A percentile compares a stretch with the other conserved stretches of the same genome.
Evolutionary conservation across 64 coral and sea anemone species (phyloP).

Genomic region (Pocillopora verrucosa): DNA sequence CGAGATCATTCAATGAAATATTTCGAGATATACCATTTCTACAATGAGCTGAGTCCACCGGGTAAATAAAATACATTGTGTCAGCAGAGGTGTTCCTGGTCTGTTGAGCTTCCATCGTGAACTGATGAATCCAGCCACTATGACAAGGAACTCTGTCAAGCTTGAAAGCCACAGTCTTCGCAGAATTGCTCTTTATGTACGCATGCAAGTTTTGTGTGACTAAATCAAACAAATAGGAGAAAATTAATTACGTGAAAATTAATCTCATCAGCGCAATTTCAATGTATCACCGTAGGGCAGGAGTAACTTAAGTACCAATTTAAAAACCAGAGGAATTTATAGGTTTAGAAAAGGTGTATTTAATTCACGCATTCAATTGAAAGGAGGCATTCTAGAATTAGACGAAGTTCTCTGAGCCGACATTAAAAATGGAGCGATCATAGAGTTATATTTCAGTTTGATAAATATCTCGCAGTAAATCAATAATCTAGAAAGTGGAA

Average conservation of each 20-base stretch:
- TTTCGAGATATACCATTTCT: slow-evolving; percentile 8
- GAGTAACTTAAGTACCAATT: no score
- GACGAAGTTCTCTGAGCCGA: no score
- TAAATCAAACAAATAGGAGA: background rate
- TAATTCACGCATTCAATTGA: no score
- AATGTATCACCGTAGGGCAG: no score
- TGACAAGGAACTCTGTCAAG: slow-evolving; percentile 40
- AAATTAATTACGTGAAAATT: background rate
- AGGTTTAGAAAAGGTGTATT: no score
- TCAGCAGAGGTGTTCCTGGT: slow-evolving; percentile 13
- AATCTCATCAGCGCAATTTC: no score
- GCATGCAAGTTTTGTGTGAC: slow-evolving; percentile 4
- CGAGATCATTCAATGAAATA: background rate
- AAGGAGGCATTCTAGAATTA: no score
- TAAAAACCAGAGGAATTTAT: no score
- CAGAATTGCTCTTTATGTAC: slow-evolving; percentile 29
- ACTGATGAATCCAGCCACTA: slow-evolving; percentile 55
- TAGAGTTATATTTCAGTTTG: no score
- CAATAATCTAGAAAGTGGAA: no score
- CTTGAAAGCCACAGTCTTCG: slow-evolving; percentile 11
- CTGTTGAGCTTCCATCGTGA: slow-evolving; percentile 40
- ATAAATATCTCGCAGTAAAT: no score
- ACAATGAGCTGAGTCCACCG: slow-evolving; percentile 9
- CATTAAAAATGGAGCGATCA: no score
- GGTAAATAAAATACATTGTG: slow-evolving; percentile 51